Evolutionary conservation across 2,797 vertebrate species (phyloP).

Genomic region (Propithecus deckenii): DNA sequence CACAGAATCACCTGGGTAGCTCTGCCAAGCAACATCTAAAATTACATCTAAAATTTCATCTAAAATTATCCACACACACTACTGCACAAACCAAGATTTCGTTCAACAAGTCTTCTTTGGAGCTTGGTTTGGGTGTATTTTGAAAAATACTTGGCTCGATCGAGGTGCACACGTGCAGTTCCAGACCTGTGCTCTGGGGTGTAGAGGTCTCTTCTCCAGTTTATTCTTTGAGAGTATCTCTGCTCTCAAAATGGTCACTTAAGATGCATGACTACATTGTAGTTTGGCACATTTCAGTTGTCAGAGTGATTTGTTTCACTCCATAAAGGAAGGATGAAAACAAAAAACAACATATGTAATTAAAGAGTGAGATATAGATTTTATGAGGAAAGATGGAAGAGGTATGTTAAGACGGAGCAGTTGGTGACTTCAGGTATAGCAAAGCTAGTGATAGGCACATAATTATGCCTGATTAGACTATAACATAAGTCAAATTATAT

Average conservation of each 20-base stretch:
- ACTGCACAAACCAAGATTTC: background rate
- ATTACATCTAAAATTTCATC: background rate
- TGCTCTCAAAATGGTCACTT: background rate
- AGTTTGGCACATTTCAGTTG: constrained; percentile 49
- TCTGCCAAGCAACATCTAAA: background rate
- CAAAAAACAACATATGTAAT: constrained; percentile 58
- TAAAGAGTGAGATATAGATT: constrained; percentile 50
- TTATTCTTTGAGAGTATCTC: background rate
- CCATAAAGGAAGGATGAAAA: constrained; percentile 29
- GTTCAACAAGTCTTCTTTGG: background rate
- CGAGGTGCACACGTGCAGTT: background rate
- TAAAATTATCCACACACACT: background rate
- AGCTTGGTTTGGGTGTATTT: background rate
- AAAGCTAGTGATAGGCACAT: background rate
- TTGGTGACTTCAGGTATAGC: background rate
- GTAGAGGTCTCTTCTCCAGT: background rate
- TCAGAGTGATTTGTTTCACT: constrained; percentile 54
- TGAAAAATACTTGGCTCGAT: background rate
- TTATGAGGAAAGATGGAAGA: constrained; percentile 26
- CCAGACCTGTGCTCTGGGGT: background rate
- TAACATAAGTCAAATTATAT: background rate
- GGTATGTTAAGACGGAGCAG: background rate
- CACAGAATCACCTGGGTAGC: background rate
- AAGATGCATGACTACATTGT: background rate
- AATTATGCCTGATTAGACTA: background rate